These are phyloP conservation scores for Micrasema longulum DNA, from an alignment of 1,140 invertebrate genomes.

Conservation along the genomic window DNA sequence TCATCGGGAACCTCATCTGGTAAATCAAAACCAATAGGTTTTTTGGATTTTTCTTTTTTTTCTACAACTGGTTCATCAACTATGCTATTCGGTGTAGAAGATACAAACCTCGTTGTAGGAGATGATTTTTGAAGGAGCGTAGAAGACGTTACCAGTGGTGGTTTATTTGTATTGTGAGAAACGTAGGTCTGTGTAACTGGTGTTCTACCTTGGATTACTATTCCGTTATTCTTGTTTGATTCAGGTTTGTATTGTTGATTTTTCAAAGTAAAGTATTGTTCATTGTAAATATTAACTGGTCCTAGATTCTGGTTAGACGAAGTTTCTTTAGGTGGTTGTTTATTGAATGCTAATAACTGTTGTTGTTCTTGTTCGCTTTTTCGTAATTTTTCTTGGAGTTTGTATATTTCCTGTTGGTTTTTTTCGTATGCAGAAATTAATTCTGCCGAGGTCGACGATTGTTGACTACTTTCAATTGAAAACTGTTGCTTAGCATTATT, in stretches of 20 bases:
- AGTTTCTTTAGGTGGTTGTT: conserved; percentile 11
- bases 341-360: conserved; percentile 43
- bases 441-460: conserved; percentile 28
- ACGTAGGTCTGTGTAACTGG: conserved; percentile 47
- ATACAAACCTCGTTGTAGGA: conserved; percentile 62
- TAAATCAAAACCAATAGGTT: conserved; percentile 72
- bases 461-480: conserved; percentile 34
- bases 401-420: conserved; percentile 51
- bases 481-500: conserved; percentile 57
- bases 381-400: conserved; percentile 50
- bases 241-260: conserved; percentile 36
- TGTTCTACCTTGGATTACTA: conserved; percentile 40
- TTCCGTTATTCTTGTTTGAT: conserved; percentile 1
- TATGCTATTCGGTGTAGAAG: conserved; percentile 62
- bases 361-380: conserved; percentile 49
- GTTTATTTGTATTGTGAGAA: conserved; percentile 50
- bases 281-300: conserved; percentile 43
- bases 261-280: conserved; percentile 46
- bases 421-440: conserved; percentile 51
- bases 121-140: conserved; percentile 67
- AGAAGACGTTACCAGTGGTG: conserved; percentile 57
- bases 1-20: conserved; percentile 90
- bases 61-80: conserved; percentile 62
- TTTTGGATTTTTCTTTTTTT: conserved; percentile 67
- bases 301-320: conserved; percentile 5